phyloP scores from a whole-genome alignment of 2,113 vertebrate species.

The Brachyhypopomus occidentalis region DNA sequence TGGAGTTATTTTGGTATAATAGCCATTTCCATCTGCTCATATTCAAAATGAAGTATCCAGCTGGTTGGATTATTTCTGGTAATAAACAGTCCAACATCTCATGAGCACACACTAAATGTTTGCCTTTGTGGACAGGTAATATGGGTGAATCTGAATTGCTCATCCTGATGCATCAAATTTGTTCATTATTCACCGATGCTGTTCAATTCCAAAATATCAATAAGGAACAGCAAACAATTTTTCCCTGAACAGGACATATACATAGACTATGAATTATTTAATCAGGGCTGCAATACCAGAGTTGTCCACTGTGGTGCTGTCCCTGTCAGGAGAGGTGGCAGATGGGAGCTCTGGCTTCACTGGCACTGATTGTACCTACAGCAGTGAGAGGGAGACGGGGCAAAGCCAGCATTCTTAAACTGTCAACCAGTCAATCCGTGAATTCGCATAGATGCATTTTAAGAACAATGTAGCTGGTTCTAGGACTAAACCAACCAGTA shows the following conservation, averaged over 20 bases:
- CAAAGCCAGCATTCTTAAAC: background rate
- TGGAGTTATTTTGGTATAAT: slow-evolving; percentile 24
- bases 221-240: background rate
- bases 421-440: too few species aligned
- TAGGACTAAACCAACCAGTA: background rate
- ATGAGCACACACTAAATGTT: slow-evolving; percentile 24
- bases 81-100: slow-evolving; percentile 35
- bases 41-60: slow-evolving; percentile 11
- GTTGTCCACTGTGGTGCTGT: slow-evolving; percentile 60
- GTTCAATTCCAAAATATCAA: background rate
- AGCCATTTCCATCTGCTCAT: slow-evolving; percentile 40
- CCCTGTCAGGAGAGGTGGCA: slow-evolving; percentile 62
- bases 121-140: slow-evolving; percentile 34
- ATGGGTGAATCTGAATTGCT: slow-evolving; percentile 12
- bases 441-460: too few species aligned
- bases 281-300: slow-evolving; percentile 70
- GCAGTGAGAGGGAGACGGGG: background rate
- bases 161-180: slow-evolving; percentile 6
- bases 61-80: slow-evolving; percentile 43
- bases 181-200: background rate
- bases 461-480: too few species aligned
- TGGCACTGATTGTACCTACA: slow-evolving; percentile 72
- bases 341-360: slow-evolving; percentile 67
- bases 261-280: background rate
- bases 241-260: too few species aligned